Percentiles rank a stretch among this genome's conserved stretches.
These are phyloP conservation scores for Corydoras sp. DNA, from an alignment of 2,113 vertebrate species.

Conservation along the genomic window DNA sequence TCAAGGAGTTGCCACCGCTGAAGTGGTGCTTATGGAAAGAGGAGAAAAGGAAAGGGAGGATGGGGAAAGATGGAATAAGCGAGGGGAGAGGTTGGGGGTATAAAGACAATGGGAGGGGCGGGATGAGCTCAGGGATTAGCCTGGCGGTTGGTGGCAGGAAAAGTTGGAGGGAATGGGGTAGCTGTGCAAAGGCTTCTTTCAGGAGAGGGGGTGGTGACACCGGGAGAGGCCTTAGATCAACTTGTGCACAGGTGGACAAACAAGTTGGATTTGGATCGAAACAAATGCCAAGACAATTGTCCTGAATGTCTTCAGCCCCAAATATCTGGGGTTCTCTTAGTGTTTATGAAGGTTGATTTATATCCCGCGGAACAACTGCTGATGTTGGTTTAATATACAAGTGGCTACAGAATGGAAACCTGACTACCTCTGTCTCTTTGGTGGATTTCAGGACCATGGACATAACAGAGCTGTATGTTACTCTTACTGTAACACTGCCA, in stretches of 20 bases:
- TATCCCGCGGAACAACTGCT: not conserved
- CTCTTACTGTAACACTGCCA: too few relatives aligned
- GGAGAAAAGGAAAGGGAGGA: not conserved
- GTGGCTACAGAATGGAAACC: not conserved
- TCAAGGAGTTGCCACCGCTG: not conserved
- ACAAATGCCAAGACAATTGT: slow-evolving; percentile 7
- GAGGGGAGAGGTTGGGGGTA: slow-evolving; percentile 10
- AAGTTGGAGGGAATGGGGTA: too few relatives aligned
- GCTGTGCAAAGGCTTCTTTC: not conserved
- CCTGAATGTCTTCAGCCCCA: not conserved
- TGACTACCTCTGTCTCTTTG: too few relatives aligned
- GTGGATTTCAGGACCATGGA: too few relatives aligned
- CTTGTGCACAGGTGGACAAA: slow-evolving; percentile 38
- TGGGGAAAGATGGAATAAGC: not conserved
- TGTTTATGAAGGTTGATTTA: not conserved
- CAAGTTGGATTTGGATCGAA: slow-evolving; percentile 10
- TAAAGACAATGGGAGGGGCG: slow-evolving; percentile 6
- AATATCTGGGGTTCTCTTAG: not conserved
- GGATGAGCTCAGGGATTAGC: slow-evolving; percentile 29
- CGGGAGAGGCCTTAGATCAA: slow-evolving; percentile 10
- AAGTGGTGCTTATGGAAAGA: not conserved
- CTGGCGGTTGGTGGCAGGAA: slow-evolving; percentile 22
- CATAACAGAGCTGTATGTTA: too few relatives aligned
- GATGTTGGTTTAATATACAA: not conserved
- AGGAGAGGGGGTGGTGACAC: slow-evolving; percentile 22